Evolutionary conservation across 1,140 invertebrate species (phyloP).

Genomic region (Drosophila pseudoobscura): DNA sequence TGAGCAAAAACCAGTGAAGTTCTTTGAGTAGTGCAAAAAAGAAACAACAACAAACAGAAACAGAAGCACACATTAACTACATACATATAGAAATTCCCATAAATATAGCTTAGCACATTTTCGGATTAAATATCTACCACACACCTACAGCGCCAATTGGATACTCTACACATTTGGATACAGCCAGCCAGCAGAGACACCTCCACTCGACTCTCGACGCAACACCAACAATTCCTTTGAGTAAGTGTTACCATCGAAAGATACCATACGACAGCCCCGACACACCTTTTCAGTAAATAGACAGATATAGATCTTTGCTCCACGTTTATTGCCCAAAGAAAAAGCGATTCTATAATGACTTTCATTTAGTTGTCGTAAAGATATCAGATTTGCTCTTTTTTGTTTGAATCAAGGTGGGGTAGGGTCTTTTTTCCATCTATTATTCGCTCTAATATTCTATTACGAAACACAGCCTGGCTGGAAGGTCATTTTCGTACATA

Average conservation of each 20-base stretch:
- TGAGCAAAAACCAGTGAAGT: constrained; percentile 41
- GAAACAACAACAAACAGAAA: constrained; percentile 23
- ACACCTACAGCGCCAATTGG: constrained; percentile 64
- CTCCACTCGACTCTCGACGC: constrained; percentile 41
- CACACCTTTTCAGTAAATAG: constrained; percentile 36
- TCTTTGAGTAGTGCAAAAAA: constrained; percentile 46
- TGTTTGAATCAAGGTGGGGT: constrained; percentile 3
- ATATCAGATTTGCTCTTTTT: constrained; percentile 7
- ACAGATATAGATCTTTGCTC: constrained; percentile 36
- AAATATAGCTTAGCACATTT: constrained; percentile 51
- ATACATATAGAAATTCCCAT: constrained; percentile 37
- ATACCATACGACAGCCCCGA: not conserved
- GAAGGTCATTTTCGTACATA: too few species aligned
- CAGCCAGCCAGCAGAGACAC: constrained; percentile 53
- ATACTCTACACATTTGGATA: constrained; percentile 71
- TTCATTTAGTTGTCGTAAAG: constrained; percentile 35
- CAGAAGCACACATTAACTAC: constrained; percentile 21
- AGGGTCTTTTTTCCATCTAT: too few species aligned
- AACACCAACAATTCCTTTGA: constrained; percentile 67
- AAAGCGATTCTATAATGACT: constrained; percentile 17
- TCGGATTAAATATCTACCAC: constrained; percentile 69
- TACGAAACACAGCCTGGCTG: too few species aligned
- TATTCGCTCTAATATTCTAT: too few species aligned
- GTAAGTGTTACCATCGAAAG: constrained; percentile 47
- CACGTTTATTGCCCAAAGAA: constrained; percentile 4